These are phyloP conservation scores for Watsonalla binaria DNA, from an alignment of 2,888 invertebrate species.

Conservation along the genomic window DNA sequence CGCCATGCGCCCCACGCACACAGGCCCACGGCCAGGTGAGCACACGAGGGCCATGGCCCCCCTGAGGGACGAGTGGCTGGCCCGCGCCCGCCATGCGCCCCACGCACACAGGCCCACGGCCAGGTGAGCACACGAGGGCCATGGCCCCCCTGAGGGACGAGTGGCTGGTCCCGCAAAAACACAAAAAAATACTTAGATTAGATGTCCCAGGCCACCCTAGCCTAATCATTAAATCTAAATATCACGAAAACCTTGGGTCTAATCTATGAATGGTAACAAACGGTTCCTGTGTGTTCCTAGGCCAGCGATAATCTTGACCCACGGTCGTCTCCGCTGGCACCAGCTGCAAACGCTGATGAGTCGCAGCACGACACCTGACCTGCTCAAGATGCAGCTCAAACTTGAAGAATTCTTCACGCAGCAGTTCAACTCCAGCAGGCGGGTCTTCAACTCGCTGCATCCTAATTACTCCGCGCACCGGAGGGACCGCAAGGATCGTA, in stretches of 20 bases:
- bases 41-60: background rate
- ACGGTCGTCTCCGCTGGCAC: conserved; percentile 96
- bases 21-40: conserved; percentile 25
- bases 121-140: conserved; percentile 14
- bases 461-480: conserved; percentile 48
- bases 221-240: too few species aligned
- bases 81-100: conserved; percentile 1
- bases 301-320: conserved; percentile 93
- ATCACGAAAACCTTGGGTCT: too few species aligned
- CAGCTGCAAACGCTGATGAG: conserved; percentile 97
- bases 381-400: conserved; percentile 97
- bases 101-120: conserved; percentile 26
- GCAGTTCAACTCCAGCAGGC: conserved; percentile 96
- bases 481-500: conserved; percentile 48
- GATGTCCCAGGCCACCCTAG: too few species aligned
- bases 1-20: conserved; percentile 15
- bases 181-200: too few species aligned
- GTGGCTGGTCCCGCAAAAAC: too few species aligned
- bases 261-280: too few species aligned
- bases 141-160: too few species aligned
- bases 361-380: conserved; percentile 97
- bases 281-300: conserved; percentile 64
- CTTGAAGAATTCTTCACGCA: conserved; percentile 98
- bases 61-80: too few species aligned
- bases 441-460: conserved; percentile 87